Evolutionary conservation across 2,888 invertebrate species (phyloP).

Genomic region (Cremastobaeus sp.): DNA sequence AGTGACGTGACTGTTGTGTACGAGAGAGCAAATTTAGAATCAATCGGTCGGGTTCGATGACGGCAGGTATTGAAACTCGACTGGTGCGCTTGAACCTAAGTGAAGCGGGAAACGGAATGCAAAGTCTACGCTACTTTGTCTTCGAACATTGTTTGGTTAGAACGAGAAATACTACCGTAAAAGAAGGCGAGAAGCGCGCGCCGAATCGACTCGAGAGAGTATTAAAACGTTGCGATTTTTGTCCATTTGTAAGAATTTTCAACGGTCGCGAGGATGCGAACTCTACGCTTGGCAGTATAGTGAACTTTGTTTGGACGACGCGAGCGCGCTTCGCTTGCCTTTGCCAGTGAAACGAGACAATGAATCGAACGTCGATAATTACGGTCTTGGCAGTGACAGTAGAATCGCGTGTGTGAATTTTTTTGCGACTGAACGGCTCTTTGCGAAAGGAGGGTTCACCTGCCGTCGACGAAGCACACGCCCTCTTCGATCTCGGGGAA

Average conservation of each 20-base stretch:
- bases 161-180: constrained; percentile 13
- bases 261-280: constrained; percentile 67
- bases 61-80: constrained; percentile 55
- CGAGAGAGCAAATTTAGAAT: constrained; percentile 50
- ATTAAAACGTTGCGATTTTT: constrained; percentile 65
- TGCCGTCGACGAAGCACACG: constrained; percentile 45
- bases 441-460: constrained; percentile 21
- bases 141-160: neutral
- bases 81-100: constrained; percentile 7
- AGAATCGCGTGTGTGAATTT: constrained; percentile 70
- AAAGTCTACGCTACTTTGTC: neutral
- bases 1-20: constrained; percentile 18
- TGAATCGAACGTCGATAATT: constrained; percentile 72
- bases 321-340: constrained; percentile 49
- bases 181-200: constrained; percentile 36
- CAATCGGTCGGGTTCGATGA: constrained; percentile 58
- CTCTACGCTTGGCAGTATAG: constrained; percentile 75
- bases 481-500: neutral
- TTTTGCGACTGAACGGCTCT: constrained; percentile 34
- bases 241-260: constrained; percentile 25
- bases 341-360: constrained; percentile 62
- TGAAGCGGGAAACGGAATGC: constrained; percentile 7
- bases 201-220: constrained; percentile 61
- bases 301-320: constrained; percentile 70
- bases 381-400: constrained; percentile 77